Base-by-base conservation (phyloP, 2,888 invertebrate species). In the Stenichneumon culpator region DNA sequence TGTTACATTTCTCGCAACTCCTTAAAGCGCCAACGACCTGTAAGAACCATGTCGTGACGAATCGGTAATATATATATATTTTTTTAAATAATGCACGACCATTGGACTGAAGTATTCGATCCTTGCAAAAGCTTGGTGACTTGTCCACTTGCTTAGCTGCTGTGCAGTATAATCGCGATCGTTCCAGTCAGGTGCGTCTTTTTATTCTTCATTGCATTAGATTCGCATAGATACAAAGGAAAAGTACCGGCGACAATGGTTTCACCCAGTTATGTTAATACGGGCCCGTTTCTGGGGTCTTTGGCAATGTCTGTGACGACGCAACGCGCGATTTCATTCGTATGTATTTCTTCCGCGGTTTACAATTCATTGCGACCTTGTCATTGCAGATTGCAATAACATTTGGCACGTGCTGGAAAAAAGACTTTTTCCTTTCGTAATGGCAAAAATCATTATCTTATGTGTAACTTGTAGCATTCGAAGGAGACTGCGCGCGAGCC, bases 201-300 rank as follows among this genome's bases (percentile, higher is more conserved):
- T 69, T 63, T 63, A 22, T 22, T 70, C 19, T 25, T 50, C 19
- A n/a, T 60, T 60, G n/a, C n/a, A 16, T 69, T 60, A 22, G 69
- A 14, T 44, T 7, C 69, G 6, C 3, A 5, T 14, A 3, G 11
- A 14, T 22, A 25, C 57, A 5, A 57, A 14, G 16, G 28, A 44
- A 77, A 54, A 68, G 39, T 75, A 50, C 25, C n/a, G 47, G 50
- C 19, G 19, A 36, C 16, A 14, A 54, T 19, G 11, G 11, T 44
- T 77, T 79, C 69, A 11, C 32, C 28, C 14, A 47, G 57, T 79
- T 50, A 70, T 79, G 69, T 57, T 60, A 68, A 78, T 60, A 44
- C 32, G 39, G 6, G 6, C n/a, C 6, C 11, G 11, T 70, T 32
- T 5, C 14, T 32, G 14, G 3, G 16, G 32, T 11, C 63, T 60